Conservation (phyloP, 2,888 invertebrate species). For the Lepas anatifera region DNA sequence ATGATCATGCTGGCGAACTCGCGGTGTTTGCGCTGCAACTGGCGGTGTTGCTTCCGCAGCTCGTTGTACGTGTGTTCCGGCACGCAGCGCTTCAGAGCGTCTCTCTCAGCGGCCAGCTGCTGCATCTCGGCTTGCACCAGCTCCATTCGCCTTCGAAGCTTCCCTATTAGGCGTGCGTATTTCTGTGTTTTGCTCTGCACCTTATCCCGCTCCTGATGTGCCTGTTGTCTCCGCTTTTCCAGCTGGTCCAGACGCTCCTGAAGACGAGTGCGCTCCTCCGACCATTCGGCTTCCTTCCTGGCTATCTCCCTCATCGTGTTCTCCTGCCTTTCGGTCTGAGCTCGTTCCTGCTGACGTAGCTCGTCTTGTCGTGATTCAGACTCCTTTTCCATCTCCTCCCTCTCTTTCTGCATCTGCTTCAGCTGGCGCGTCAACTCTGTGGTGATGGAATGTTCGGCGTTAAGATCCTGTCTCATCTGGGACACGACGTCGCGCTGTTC, state of each 20-base stretch:
- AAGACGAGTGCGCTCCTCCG: not conserved
- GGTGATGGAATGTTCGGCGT: not conserved
- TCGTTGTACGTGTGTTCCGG: constrained; percentile 6
- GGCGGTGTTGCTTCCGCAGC: not conserved
- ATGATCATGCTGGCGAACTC: not conserved
- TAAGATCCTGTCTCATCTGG: not conserved
- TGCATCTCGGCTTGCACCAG: not conserved
- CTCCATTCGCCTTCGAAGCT: not conserved
- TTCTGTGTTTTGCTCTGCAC: not conserved
- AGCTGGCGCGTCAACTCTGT: not conserved
- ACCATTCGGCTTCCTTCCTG: not conserved
- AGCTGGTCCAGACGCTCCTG: not conserved
- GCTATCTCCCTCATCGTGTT: not conserved
- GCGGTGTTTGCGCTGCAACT: constrained; percentile 2
- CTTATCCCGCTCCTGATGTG: not conserved
- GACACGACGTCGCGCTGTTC: not conserved
- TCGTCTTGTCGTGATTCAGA: not conserved
- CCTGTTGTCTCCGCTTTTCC: not conserved
- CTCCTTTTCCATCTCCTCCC: not conserved
- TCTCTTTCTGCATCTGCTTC: not conserved
- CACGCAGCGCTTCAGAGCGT: not conserved
- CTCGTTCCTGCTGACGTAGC: not conserved
- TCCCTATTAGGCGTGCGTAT: not conserved
- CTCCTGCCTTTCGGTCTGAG: not conserved
- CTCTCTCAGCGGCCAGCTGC: constrained; percentile 2